Percentiles rank a stretch among this genome's conserved stretches.
Evolutionary conservation across 2,888 invertebrate genomes (phyloP).

Genomic region (Chaetogeoica ovagalla): DNA sequence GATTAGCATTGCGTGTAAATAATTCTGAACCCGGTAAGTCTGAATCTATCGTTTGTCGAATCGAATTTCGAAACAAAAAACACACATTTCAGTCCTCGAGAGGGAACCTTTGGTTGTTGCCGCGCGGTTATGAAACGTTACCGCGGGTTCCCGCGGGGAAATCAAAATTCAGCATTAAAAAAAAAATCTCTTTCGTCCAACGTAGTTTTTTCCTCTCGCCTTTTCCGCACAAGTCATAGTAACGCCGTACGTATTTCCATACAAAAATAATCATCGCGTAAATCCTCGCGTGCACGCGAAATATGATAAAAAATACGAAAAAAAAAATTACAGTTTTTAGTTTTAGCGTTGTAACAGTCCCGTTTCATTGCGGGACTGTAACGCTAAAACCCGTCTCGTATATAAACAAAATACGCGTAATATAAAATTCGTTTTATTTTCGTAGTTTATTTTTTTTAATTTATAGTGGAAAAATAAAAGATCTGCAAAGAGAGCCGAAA

Average conservation of each 20-base stretch:
- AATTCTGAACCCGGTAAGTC: not conserved
- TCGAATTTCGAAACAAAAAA: not conserved
- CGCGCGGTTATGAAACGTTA: constrained; percentile 15
- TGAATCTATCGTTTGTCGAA: not conserved
- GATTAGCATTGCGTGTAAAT: no score
- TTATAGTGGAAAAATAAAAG: no score
- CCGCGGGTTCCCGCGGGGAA: constrained; percentile 28
- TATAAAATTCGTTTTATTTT: no score
- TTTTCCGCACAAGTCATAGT: no score
- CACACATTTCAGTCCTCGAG: not conserved
- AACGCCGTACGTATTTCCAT: not conserved
- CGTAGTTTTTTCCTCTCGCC: not conserved
- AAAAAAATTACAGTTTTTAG: not conserved
- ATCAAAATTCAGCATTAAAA: constrained; percentile 27
- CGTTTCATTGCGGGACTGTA: no score
- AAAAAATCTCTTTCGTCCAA: not conserved
- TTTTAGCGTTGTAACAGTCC: no score
- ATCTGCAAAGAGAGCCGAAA: no score
- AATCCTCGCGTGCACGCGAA: no score
- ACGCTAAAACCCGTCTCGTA: no score
- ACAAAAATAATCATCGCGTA: not conserved
- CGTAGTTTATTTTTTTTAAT: no score
- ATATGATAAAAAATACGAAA: no score
- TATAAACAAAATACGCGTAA: no score
- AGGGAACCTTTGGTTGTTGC: not conserved